Conservation (phyloP, 2,797 vertebrate genomes). For the Hypotaenidia okinawae region DNA sequence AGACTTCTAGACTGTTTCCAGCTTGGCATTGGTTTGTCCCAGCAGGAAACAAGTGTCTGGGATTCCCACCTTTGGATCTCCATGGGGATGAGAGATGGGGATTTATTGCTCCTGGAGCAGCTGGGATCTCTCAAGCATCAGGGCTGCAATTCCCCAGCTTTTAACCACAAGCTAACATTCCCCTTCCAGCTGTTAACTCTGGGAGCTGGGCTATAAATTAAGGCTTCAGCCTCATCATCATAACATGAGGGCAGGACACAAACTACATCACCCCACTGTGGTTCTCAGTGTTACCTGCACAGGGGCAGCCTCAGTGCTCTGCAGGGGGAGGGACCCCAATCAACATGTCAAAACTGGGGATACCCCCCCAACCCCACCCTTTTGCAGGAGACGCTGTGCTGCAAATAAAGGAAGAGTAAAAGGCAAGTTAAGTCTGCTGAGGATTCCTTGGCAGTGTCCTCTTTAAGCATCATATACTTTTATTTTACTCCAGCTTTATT, state of each 20-base stretch:
- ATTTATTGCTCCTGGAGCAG: neutral
- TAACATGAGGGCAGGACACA: neutral
- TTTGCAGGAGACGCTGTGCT: neutral
- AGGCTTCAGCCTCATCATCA: neutral
- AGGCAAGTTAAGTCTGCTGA: slow-evolving; percentile 33
- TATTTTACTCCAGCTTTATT: slow-evolving; percentile 50
- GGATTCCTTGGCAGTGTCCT: slow-evolving; percentile 47
- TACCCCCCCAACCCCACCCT: neutral
- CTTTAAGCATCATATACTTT: slow-evolving; percentile 67
- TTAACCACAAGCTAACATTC: neutral
- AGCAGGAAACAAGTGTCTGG: neutral
- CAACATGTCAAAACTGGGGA: neutral
- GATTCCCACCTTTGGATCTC: neutral
- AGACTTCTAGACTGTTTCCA: neutral
- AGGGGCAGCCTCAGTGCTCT: neutral
- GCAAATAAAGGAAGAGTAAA: neutral
- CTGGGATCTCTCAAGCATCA: neutral
- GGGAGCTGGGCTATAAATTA: neutral
- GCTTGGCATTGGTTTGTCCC: neutral
- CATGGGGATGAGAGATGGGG: neutral
- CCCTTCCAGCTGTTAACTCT: neutral
- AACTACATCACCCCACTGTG: accelerated
- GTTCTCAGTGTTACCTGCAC: neutral
- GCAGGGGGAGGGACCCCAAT: neutral
- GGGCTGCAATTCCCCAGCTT: neutral